Percentiles rank a stretch among this genome's conserved stretches.
Evolutionary conservation across 2,113 vertebrate genomes (phyloP).

Genomic region (Marcusenius ussheri): DNA sequence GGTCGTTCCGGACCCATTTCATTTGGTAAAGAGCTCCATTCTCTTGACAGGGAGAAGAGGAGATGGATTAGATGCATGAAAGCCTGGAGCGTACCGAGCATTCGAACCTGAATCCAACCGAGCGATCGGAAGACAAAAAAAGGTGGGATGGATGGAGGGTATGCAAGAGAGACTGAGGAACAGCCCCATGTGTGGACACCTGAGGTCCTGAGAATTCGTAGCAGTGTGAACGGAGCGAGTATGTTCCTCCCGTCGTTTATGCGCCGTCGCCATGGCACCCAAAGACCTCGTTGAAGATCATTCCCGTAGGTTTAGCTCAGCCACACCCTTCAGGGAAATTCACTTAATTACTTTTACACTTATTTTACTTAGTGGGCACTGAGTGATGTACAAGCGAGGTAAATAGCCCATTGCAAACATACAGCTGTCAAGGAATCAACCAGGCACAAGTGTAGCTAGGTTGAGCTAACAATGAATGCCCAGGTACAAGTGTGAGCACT

Average conservation of each 20-base stretch:
- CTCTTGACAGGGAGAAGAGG: slow-evolving; percentile 29
- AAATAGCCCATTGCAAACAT: background rate
- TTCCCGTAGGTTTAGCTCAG: background rate
- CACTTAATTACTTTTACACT: background rate
- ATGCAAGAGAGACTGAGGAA: background rate
- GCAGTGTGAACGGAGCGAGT: background rate
- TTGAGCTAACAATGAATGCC: background rate
- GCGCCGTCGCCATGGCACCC: background rate
- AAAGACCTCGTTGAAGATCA: background rate
- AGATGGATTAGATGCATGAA: slow-evolving; percentile 24
- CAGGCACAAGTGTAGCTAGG: background rate
- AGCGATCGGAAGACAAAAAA: background rate
- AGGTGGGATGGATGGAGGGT: slow-evolving; percentile 6
- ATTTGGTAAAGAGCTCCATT: slow-evolving; percentile 27
- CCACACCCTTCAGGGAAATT: background rate
- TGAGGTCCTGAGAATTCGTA: background rate
- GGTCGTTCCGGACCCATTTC: slow-evolving; percentile 20
- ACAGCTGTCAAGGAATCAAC: background rate
- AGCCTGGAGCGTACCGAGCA: background rate
- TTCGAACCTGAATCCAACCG: background rate
- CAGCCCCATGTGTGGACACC: background rate
- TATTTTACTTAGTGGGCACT: background rate
- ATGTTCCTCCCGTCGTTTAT: background rate
- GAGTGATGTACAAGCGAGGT: background rate
- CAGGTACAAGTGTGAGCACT: background rate